A percentile compares a stretch with the other conserved stretches of the same genome.
Evolutionary conservation across 2,797 vertebrate species (phyloP).

Genomic region (Lophura swinhoii): DNA sequence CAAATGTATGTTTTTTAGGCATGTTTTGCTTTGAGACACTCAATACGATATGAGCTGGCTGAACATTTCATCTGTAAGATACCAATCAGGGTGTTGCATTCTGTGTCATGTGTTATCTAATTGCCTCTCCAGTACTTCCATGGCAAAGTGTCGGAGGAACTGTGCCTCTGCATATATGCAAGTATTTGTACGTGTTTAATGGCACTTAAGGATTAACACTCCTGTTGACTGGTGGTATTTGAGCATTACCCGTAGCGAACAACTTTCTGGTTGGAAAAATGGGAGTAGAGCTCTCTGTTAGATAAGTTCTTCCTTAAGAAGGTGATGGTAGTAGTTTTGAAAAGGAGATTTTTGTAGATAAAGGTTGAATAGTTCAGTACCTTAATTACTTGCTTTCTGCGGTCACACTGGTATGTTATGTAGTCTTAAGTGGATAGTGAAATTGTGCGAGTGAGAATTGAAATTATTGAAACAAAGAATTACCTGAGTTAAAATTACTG

Average conservation of each 20-base stretch:
- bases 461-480: slow-evolving; percentile 8
- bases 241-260: not conserved
- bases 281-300: not conserved
- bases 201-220: not conserved
- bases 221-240: fast-evolving
- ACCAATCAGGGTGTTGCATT: not conserved
- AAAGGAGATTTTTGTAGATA: not conserved
- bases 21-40: not conserved
- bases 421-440: not conserved
- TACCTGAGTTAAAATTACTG: not conserved
- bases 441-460: not conserved
- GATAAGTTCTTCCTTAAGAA: not conserved
- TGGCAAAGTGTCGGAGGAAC: not conserved
- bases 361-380: not conserved
- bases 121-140: not conserved
- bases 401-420: not conserved
- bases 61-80: slow-evolving; percentile 8
- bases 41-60: not conserved
- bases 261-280: not conserved
- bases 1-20: not conserved
- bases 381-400: not conserved
- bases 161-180: not conserved
- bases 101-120: not conserved
- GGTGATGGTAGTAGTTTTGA: not conserved
- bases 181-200: not conserved